Percentiles rank a stretch among this genome's conserved stretches.
Evolutionary conservation across 2,113 vertebrate genomes (phyloP).

Genomic region (Heterochromis multidens): DNA sequence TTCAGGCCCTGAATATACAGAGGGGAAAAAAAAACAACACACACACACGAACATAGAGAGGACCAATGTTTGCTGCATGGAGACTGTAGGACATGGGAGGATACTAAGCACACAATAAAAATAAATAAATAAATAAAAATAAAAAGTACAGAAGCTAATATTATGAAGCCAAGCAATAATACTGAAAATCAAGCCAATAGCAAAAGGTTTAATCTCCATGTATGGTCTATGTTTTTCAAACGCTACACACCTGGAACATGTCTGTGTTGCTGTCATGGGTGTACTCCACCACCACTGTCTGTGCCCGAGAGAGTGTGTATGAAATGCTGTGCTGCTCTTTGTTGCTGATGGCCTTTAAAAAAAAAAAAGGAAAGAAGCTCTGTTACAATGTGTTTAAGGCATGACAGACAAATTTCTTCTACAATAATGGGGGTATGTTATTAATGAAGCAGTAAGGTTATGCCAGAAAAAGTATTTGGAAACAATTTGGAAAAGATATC

Average conservation of each 20-base stretch:
- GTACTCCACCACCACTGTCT: conserved; percentile 97
- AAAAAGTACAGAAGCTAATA: not conserved
- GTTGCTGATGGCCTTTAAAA: conserved; percentile 87
- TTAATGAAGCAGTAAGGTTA: not conserved
- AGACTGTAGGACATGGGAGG: too few relatives aligned
- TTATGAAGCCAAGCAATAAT: not conserved
- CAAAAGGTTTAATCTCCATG: not conserved
- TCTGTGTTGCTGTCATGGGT: conserved; percentile 89
- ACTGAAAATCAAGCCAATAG: not conserved
- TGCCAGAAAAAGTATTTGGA: not conserved
- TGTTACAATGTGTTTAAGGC: not conserved
- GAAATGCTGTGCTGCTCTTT: conserved; percentile 97
- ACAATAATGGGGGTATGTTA: not conserved
- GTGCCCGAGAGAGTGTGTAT: conserved; percentile 87
- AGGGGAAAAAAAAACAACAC: too few relatives aligned
- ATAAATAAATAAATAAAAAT: too few relatives aligned
- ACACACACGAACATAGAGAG: too few relatives aligned
- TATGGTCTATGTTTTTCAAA: not conserved
- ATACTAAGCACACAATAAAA: not conserved
- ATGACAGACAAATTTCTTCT: not conserved
- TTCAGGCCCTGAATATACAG: too few relatives aligned
- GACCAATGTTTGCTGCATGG: too few relatives aligned
- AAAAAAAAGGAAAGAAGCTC: not conserved
- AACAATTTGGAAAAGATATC: not conserved
- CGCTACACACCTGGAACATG: conserved; percentile 85